Evolutionary conservation across 2,113 vertebrate genomes (phyloP).

Genomic region (Poeciliopsis prolifica): DNA sequence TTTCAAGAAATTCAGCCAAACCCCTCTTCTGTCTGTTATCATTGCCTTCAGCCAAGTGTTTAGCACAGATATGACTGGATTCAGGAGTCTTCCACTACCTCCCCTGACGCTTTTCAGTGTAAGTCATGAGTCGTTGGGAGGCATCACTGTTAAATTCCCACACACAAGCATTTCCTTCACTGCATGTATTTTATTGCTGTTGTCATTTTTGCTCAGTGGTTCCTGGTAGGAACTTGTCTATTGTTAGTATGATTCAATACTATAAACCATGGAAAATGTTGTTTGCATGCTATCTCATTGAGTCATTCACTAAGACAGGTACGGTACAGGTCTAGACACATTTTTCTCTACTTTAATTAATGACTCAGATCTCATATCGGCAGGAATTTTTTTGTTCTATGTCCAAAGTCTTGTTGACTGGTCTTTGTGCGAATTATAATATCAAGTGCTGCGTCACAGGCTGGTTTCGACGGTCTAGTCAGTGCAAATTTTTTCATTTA

Average conservation of each 20-base stretch:
- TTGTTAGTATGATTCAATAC: not conserved
- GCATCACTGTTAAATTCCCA: not conserved
- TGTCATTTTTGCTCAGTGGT: not conserved
- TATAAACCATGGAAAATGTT: not conserved
- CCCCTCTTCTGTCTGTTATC: constrained; percentile 56
- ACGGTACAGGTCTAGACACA: constrained; percentile 31
- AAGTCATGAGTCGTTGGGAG: not conserved
- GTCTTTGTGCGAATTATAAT: not conserved
- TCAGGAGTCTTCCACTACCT: constrained; percentile 7
- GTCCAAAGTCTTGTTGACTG: constrained; percentile 5
- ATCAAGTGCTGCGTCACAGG: constrained; percentile 5
- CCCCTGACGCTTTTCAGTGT: not conserved
- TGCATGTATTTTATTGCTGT: not conserved
- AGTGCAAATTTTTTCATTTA: too few species aligned
- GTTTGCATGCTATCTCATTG: not conserved
- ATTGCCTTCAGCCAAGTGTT: constrained; percentile 32
- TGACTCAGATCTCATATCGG: constrained; percentile 40
- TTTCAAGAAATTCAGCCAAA: constrained; percentile 44
- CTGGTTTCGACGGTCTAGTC: too few species aligned
- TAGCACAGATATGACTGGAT: constrained; percentile 39
- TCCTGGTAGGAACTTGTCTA: not conserved
- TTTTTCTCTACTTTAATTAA: not conserved
- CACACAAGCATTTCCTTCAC: not conserved
- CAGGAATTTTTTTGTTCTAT: not conserved
- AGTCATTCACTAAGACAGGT: not conserved